Percentiles rank a stretch among this genome's conserved stretches.
These are phyloP conservation scores for Dryobota labecula DNA, from an alignment of 2,888 invertebrate genomes.

Conservation along the genomic window DNA sequence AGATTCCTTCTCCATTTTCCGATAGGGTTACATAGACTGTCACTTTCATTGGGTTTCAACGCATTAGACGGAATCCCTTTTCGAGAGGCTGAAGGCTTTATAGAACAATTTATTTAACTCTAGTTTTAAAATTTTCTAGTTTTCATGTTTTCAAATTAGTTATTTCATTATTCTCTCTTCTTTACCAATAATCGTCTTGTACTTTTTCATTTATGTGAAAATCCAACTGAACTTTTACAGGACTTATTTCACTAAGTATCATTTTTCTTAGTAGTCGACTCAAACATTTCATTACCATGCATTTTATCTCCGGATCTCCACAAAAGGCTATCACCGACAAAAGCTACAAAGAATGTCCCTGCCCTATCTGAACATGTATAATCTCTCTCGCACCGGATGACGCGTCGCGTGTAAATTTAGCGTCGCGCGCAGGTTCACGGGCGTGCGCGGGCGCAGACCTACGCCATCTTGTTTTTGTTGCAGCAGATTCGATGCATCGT, in stretches of 20 bases:
- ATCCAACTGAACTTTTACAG: background rate
- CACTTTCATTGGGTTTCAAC: too few relatives aligned
- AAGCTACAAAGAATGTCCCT: slow-evolving; percentile 36
- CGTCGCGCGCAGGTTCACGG: slow-evolving; percentile 85
- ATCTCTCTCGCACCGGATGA: slow-evolving; percentile 82
- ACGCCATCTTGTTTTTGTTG: slow-evolving; percentile 83
- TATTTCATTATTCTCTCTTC: background rate
- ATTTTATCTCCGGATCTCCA: slow-evolving; percentile 16
- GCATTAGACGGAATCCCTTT: background rate
- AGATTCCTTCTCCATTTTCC: background rate
- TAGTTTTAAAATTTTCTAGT: too few relatives aligned
- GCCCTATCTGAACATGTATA: slow-evolving; percentile 57
- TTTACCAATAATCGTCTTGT: background rate
- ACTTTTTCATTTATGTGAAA: background rate
- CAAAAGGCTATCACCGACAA: slow-evolving; percentile 31
- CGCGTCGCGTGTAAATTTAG: slow-evolving; percentile 87
- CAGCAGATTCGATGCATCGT: slow-evolving; percentile 66
- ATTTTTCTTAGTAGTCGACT: slow-evolving; percentile 5
- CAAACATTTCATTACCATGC: slow-evolving; percentile 1
- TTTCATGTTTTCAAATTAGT: too few relatives aligned
- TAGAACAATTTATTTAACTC: background rate
- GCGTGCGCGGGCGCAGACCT: slow-evolving; percentile 76
- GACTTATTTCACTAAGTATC: background rate
- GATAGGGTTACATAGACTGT: too few relatives aligned
- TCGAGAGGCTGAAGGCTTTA: background rate